These are phyloP conservation scores for Kudoa iwatai DNA, from an alignment of 30 jellyfish, hydroid and myxozoan species.

Conservation along the genomic window DNA sequence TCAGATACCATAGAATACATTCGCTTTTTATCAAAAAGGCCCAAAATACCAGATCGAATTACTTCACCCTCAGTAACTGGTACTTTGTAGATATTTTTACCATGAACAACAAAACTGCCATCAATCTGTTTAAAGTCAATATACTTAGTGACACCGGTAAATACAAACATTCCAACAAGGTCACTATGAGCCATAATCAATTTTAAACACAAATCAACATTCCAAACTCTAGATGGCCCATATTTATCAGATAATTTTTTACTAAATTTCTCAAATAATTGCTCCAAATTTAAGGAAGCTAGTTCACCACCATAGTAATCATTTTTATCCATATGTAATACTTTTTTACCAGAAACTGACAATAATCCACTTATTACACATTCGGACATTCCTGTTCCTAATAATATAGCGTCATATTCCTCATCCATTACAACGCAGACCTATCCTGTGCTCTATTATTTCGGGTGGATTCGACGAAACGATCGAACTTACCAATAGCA, in stretches of 20 bases:
- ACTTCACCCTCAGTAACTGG: conserved; percentile 90
- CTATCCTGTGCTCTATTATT: no score
- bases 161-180: conserved; percentile 23
- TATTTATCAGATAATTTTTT: conserved; percentile 16
- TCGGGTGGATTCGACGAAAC: no score
- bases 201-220: conserved; percentile 60
- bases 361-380: conserved; percentile 77
- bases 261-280: conserved; percentile 34
- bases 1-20: conserved; percentile 21
- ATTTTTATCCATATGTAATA: conserved; percentile 84
- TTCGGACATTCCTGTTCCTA: conserved; percentile 89
- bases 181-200: conserved; percentile 86
- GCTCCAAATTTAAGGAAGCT: conserved; percentile 50
- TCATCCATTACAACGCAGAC: conserved; percentile 95
- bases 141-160: conserved; percentile 72
- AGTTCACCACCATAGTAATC: conserved; percentile 81
- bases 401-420: conserved; percentile 49
- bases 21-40: conserved; percentile 59
- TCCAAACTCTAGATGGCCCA: conserved; percentile 85
- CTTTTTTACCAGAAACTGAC: conserved; percentile 70
- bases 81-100: conserved; percentile 53
- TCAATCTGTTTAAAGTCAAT: conserved; percentile 64
- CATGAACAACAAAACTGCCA: conserved; percentile 59
- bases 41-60: conserved; percentile 59
- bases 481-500: no score